Evolutionary conservation across 2,113 vertebrate genomes (phyloP).

Genomic region (Cheirogaleus medius): DNA sequence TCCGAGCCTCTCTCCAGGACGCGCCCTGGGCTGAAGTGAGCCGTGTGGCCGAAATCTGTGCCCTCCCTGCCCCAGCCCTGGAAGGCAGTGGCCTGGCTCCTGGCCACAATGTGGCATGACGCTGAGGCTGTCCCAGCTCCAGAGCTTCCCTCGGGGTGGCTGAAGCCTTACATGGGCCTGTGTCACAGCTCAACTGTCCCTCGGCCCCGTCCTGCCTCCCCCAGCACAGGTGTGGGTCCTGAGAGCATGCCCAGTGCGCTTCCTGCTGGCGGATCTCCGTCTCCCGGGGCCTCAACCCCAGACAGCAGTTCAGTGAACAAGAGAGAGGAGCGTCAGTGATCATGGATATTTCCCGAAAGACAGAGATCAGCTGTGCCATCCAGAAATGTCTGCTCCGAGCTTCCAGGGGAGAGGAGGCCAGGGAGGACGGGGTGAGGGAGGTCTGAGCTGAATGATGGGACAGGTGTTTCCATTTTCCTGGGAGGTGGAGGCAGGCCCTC

Average conservation of each 20-base stretch:
- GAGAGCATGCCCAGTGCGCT: background rate
- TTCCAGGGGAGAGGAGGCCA: background rate
- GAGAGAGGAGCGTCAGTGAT: background rate
- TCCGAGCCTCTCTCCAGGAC: background rate
- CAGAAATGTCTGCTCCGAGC: background rate
- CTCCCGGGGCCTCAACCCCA: background rate
- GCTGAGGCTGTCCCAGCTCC: background rate
- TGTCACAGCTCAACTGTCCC: background rate
- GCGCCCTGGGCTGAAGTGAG: background rate
- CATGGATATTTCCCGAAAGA: background rate
- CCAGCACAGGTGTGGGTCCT: background rate
- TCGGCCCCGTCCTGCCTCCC: fast-evolving
- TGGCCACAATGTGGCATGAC: background rate
- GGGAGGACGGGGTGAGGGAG: background rate
- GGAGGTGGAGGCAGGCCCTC: background rate
- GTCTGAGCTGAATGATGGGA: too few species aligned
- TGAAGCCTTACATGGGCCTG: background rate
- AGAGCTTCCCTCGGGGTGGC: background rate
- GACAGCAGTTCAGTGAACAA: background rate
- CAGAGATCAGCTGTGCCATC: background rate
- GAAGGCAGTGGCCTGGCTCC: background rate
- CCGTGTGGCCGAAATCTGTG: background rate
- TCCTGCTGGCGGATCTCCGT: fast-evolving
- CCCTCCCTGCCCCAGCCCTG: background rate
- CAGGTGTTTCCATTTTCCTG: background rate